These are phyloP conservation scores for Aporrectodea caliginosa DNA, from an alignment of 1,140 invertebrate genomes.

Conservation along the genomic window DNA sequence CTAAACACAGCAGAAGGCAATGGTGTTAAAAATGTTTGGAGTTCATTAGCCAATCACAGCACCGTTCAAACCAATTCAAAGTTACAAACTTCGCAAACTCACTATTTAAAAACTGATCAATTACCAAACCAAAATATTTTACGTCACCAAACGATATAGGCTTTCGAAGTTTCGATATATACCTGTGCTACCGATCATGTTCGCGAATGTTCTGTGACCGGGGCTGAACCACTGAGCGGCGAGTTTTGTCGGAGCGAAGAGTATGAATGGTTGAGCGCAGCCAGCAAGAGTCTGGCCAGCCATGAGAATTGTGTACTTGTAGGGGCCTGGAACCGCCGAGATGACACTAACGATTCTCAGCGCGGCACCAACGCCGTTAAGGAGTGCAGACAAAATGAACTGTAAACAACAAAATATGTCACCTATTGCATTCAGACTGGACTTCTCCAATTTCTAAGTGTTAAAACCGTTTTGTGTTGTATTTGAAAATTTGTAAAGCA, in stretches of 20 bases:
- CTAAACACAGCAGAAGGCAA: too few relatives aligned
- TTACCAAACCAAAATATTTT: neutral
- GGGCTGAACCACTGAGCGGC: conserved; percentile 57
- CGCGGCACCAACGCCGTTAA: conserved; percentile 56
- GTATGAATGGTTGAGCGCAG: conserved; percentile 56
- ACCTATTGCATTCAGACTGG: too few relatives aligned
- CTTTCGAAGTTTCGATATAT: conserved; percentile 28
- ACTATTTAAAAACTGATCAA: neutral
- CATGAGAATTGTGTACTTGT: conserved; percentile 39
- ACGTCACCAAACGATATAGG: conserved; percentile 24
- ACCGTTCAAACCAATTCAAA: too few relatives aligned
- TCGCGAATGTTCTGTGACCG: conserved; percentile 54
- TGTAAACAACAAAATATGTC: too few relatives aligned
- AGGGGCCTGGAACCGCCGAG: conserved; percentile 33
- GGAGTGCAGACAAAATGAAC: conserved; percentile 55
- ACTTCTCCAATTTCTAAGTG: too few relatives aligned
- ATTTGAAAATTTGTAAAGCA: too few relatives aligned
- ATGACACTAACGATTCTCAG: conserved; percentile 53
- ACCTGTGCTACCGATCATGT: conserved; percentile 48
- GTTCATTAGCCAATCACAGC: too few relatives aligned
- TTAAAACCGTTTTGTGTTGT: too few relatives aligned
- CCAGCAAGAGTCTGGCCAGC: conserved; percentile 54
- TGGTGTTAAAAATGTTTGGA: too few relatives aligned
- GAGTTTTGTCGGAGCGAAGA: conserved; percentile 57
- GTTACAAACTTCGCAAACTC: neutral